Evolutionary conservation across 2,888 invertebrate genomes (phyloP), one percentile per base, ranked within the genome.

Genomic region (Petrolisthes cinctipes): DNA sequence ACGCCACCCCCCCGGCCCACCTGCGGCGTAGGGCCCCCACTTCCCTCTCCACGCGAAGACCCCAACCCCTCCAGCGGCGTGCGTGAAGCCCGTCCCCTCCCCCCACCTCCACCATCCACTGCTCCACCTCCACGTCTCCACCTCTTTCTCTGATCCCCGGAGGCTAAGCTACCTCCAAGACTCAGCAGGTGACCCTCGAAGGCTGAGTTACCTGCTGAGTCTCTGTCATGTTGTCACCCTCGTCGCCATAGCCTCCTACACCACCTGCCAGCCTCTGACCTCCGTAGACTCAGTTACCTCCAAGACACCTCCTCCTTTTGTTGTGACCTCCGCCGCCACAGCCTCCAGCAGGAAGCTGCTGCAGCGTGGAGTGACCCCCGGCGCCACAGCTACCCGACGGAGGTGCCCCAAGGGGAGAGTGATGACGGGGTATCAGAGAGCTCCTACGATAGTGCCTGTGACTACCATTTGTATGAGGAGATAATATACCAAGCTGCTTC

Each of bases 381-480:
- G 83, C 54, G 73, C 23, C 73, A 73, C 73, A 73, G 71, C 83
- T 78, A 78, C 61, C 84, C 76, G 11, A 73, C 73, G 14, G 83
- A 87, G 61, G 54, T 17, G 79, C 79, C n/a, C 20, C 79, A n/a
- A 54, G 14, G 53, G 79, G 79, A 79, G 20, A 14, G 7, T 5
- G 78, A 78, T 7, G 88, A 88, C 68, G 81, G 84, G 76, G 54
- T 82, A 53, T 88, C 88, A 5, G 88, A 88, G 82, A 84, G 81
- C 56, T 88, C 88, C 17, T 88, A 88, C 78, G 85, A 88, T 85
- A 88, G 88, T 73, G 85, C 88, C 82, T 82, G 86, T 11, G 89
- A 89, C 82, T 89, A 86, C 68, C 89, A 89, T 57, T 80, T 89
- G 57, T 89, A 89, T 73, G 89, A 89, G 75, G 89, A 89, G 66